A percentile compares a stretch with the other conserved stretches of the same genome.
Evolutionary conservation across 2,113 vertebrate species (phyloP).

Genomic region (Rissa tridactyla): DNA sequence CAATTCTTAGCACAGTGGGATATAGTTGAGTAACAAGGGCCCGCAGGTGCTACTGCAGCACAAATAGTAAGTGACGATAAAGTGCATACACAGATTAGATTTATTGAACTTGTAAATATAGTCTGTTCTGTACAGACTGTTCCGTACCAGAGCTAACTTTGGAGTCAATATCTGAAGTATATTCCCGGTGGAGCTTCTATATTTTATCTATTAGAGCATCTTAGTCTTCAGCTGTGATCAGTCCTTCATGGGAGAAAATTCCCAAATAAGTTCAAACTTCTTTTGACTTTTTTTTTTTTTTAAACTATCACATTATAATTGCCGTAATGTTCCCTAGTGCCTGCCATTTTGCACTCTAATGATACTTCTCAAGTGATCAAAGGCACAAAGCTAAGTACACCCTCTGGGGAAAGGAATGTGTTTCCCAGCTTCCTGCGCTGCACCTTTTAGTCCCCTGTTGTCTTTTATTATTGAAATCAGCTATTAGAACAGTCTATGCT

Average conservation of each 20-base stretch:
- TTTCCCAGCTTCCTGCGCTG: slow-evolving; percentile 31
- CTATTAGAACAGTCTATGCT: slow-evolving; percentile 13
- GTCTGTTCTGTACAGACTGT: not conserved
- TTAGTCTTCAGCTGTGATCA: not conserved
- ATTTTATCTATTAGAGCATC: not conserved
- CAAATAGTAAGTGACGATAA: not conserved
- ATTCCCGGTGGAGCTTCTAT: not conserved
- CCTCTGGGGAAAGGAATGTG: slow-evolving; percentile 58
- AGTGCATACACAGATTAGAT: not conserved
- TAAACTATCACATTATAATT: slow-evolving; percentile 24
- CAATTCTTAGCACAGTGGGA: not conserved
- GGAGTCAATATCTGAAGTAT: not conserved
- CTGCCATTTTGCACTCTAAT: slow-evolving; percentile 53
- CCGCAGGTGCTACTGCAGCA: not conserved
- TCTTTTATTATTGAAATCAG: slow-evolving; percentile 60
- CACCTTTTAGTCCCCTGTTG: slow-evolving; percentile 49
- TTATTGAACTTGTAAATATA: slow-evolving; percentile 27
- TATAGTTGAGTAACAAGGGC: not conserved
- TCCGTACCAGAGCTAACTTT: not conserved
- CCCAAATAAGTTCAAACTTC: slow-evolving; percentile 20
- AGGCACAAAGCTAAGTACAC: slow-evolving; percentile 57
- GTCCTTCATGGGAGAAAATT: not conserved
- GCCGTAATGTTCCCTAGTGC: slow-evolving; percentile 21
- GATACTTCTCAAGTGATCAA: slow-evolving; percentile 53
- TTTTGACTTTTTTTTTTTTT: not conserved